Base-by-base conservation (phyloP, 2,888 invertebrate genomes). In the Pachymerium ferrugineum region DNA sequence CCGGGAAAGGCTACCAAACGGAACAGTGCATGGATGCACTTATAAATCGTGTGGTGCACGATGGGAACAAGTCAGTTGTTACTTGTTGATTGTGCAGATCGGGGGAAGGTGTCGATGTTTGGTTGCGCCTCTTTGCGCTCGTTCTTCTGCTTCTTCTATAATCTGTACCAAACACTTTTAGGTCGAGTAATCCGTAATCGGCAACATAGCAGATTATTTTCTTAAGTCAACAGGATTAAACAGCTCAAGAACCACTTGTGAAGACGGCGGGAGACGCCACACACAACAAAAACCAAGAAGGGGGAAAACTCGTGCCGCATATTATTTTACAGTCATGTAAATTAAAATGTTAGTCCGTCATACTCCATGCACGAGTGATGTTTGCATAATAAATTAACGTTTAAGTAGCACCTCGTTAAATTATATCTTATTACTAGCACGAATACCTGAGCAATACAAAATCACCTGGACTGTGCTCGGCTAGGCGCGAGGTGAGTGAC, bases 301-400 rank as follows among this genome's bases (percentile, higher is more conserved):
- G 54, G 28, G 28, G 28, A 54, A 54, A 16, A 47, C 47, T 25
- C 14, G 12, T 25, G 3, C 6, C 5, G 8, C 8, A 8, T 54
- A 8, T 54, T 54, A 28, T 54, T 54, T 54, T 47, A 8, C 54
- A 54, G 28, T 25, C 54, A 54, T 54, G 54, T 54, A 54, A 54
- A 54, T 54, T 54, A 54, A 28, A n/a, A n/a, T n/a, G n/a, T n/a
- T 25, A 4, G 54, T 54, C 28, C 25, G 54, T 54, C 54, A 54
- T 54, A 54, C 8, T 54, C 25, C 25, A 54, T 54, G 54, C 54
- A 54, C 54, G 22, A 54, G 54, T 54, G 54, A 22, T 54, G 54
- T 54, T 54, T 54, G 54, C 54, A 54, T 54, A 54, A 54, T 54
- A 54, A 54, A 54, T 54, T 54, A n/a, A n/a, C n/a, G n/a, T n/a